phyloP scores from a whole-genome alignment of 2,797 vertebrate genomes.

The Buphagus erythrorhynchus region DNA sequence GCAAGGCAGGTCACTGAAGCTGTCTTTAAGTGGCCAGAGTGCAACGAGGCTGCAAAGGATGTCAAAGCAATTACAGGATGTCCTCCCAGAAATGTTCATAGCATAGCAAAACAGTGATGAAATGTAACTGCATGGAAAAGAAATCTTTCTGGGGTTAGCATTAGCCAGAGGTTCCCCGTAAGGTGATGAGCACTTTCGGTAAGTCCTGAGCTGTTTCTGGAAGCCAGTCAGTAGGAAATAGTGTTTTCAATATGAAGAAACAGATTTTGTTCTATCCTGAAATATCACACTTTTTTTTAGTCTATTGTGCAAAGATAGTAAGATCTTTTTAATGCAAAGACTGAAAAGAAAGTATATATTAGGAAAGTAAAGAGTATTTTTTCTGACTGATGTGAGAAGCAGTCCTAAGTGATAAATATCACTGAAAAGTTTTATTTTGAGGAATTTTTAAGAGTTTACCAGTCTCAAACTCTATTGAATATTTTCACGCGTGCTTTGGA shows the following conservation, averaged over 20 bases:
- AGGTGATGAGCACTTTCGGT: background rate
- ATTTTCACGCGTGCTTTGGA: background rate
- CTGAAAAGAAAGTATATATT: background rate
- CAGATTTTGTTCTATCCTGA: background rate
- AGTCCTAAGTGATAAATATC: background rate
- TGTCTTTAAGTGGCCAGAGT: background rate
- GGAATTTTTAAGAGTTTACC: background rate
- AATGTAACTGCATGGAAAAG: background rate
- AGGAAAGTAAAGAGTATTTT: background rate
- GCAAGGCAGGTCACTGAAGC: background rate
- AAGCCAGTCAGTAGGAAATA: background rate
- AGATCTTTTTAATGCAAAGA: background rate
- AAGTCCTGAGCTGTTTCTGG: background rate
- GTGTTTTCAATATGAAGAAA: background rate
- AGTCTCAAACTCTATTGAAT: background rate
- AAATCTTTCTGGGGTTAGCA: background rate
- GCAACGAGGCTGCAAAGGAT: background rate
- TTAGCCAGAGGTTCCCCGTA: background rate
- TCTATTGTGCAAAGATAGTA: background rate
- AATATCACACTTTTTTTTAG: accelerated
- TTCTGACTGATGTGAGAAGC: background rate
- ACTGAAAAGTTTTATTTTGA: background rate
- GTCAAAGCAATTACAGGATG: background rate
- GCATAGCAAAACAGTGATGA: background rate
- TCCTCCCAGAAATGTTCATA: background rate